These are phyloP conservation scores for Monopis laevigella DNA, from an alignment of 2,888 invertebrate species.

Conservation along the genomic window DNA sequence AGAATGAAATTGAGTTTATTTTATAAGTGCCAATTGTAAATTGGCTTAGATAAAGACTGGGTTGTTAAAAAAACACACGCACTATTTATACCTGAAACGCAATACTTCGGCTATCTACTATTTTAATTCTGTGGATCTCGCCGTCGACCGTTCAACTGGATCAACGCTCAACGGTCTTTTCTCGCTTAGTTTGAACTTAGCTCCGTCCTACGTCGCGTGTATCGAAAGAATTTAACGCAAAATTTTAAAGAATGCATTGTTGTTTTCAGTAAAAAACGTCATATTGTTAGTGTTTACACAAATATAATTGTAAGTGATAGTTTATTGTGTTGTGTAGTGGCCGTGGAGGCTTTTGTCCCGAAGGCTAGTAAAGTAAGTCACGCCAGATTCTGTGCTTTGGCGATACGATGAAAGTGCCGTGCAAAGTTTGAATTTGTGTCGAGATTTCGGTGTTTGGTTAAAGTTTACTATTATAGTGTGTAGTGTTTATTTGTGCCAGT, in stretches of 20 bases:
- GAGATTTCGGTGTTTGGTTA: constrained; percentile 31
- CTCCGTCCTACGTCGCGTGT: constrained; percentile 47
- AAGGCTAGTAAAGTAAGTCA: constrained; percentile 54
- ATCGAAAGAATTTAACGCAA: constrained; percentile 37
- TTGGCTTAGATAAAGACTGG: too few species aligned
- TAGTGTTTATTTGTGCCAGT: constrained; percentile 26
- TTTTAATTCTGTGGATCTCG: too few species aligned
- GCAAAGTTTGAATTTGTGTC: constrained; percentile 54
- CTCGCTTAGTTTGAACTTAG: constrained; percentile 62
- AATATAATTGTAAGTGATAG: constrained; percentile 5
- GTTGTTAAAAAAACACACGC: too few species aligned
- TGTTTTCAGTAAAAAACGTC: constrained; percentile 5
- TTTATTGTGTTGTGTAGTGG: constrained; percentile 15
- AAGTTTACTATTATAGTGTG: background rate
- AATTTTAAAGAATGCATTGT: constrained; percentile 17
- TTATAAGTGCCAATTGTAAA: too few species aligned
- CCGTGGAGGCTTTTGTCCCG: constrained; percentile 43
- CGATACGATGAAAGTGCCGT: constrained; percentile 59
- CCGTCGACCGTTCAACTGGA: constrained; percentile 57
- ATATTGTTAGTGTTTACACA: constrained; percentile 1
- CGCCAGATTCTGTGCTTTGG: constrained; percentile 49
- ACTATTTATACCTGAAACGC: too few species aligned
- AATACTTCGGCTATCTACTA: too few species aligned
- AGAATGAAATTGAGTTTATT: too few species aligned
- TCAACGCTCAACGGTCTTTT: constrained; percentile 60